Evolutionary conservation across 53 echinoderm and acorn worm genomes (phyloP), one percentile per base, ranked within the genome.

Genomic region (Patiria pectinifera): DNA sequence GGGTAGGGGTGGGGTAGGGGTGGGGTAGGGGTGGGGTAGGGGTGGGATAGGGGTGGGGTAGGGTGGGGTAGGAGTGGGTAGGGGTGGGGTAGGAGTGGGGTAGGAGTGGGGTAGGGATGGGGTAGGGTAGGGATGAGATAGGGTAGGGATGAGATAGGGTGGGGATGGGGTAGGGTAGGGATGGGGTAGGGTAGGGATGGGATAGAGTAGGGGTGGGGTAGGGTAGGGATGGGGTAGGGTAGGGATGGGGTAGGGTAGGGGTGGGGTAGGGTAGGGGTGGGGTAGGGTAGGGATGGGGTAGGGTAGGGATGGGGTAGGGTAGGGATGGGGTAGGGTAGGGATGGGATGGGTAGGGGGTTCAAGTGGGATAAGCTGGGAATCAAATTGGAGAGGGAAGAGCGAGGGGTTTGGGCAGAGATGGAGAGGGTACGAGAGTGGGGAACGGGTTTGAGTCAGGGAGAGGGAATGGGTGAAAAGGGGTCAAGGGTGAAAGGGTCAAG

Each of bases 231-330:
- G 35, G 35, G 35, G 35, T 35, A 35, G 35, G 35, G 35, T 35
- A n/a, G n/a, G n/a, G 35, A 35, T n/a, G n/a, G n/a, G n/a, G n/a
- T n/a, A n/a, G n/a, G 35, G 35, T 35, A 35, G 35, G 35, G 35
- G 35, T 35, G 35, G 35, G 35, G 0, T 35, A 0, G 35, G 35
- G 35, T 0, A 0, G 0, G 35, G 35, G 35, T 35, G 1, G 61
- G 63, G 62, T 21, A 14, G 83, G 69, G 85, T 71, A 79, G 49
- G 81, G 59, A 49, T 46, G 80, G 85, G 47, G 46, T 71, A 10
- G 71, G 85, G 46, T 2, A 11, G n/a, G 82, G 85, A 19, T 77
- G 43, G 77, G 21, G 4, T 70, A 35, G 35, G 78, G 60, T 77
- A 59, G 35, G 35, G 35, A 10, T 4, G 53, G 83, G 62, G 6